Base-by-base conservation (phyloP, 1,140 invertebrate genomes). In the Atta texana region DNA sequence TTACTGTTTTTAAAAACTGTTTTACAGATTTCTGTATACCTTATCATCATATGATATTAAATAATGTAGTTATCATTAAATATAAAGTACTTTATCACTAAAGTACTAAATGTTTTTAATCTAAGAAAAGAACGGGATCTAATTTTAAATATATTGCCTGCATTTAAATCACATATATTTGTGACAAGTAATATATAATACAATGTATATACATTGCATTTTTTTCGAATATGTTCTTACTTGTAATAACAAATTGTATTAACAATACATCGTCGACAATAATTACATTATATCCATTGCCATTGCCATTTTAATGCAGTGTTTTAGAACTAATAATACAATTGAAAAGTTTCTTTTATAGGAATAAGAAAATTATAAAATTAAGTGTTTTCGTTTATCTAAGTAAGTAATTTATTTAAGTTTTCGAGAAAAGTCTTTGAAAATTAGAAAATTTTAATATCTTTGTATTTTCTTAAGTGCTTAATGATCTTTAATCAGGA, bases 141-240 rank as follows among this genome's bases (percentile, higher is more conserved):
- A 66, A 55, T 78, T 61, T 51, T 59, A 21, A 89, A 63, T 24
- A 55, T 18, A 57, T 44, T 21, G 59, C 21, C 21, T 21, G 14
- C 16, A 21, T 49, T 80, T 44, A 49, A 82, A 51, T 74, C 53
- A 87, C 78, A 44, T 68, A 72, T 84, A 88, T 64, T 61, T 64
- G 51, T 82, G 53, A 75, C 80, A 77, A 88, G 68, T 63, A 86
- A 24, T 76, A 85, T 80, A 72, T 81, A 74, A 59, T 90, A 90
- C 87, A 90, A 90, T 87, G 71, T 88, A 90, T 72, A 85, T 88
- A 31, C 44, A 68, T 81, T 81, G 57, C 34, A 85, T 76, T 24
- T 24, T 24, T 53, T 64, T 77, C 39, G n/a, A 61, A 44, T 49
- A 82, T 49, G 39, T 44, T 7, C 34, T 71, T 74, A 63, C 5